phyloP scores from a whole-genome alignment of 2,113 vertebrate genomes.

The Tyrannus savana region DNA sequence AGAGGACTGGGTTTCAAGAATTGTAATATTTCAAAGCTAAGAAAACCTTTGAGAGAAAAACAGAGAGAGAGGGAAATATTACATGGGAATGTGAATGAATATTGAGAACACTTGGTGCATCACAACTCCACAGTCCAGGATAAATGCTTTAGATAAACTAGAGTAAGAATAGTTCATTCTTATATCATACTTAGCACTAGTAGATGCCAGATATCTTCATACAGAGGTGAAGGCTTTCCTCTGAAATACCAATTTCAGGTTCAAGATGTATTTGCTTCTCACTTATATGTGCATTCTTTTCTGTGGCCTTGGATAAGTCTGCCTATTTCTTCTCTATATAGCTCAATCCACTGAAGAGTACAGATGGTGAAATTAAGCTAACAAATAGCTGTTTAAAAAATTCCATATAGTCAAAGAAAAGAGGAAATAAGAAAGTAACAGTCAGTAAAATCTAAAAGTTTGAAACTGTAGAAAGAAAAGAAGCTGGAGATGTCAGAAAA shows the following conservation, averaged over 20 bases:
- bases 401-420: not conserved
- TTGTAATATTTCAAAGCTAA: not conserved
- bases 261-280: not conserved
- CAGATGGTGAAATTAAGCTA: not conserved
- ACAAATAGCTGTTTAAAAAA: not conserved
- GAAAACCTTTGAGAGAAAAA: not conserved
- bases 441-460: not conserved
- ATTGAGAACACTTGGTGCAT: not conserved
- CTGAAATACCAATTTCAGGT: not conserved
- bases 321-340: not conserved
- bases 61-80: not conserved
- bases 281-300: not conserved
- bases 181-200: not conserved
- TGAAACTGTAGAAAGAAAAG: not conserved
- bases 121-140: not conserved
- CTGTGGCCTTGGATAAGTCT: not conserved
- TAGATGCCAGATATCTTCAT: not conserved
- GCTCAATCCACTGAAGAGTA: not conserved
- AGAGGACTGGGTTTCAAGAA: not conserved
- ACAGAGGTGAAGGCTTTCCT: not conserved
- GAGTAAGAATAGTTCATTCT: not conserved
- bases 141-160: not conserved
- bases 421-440: not conserved
- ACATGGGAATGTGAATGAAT: not conserved
- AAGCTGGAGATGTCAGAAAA: not conserved